Evolutionary conservation across 2,888 invertebrate genomes (phyloP).

Genomic region (Cheilosia pagana): DNA sequence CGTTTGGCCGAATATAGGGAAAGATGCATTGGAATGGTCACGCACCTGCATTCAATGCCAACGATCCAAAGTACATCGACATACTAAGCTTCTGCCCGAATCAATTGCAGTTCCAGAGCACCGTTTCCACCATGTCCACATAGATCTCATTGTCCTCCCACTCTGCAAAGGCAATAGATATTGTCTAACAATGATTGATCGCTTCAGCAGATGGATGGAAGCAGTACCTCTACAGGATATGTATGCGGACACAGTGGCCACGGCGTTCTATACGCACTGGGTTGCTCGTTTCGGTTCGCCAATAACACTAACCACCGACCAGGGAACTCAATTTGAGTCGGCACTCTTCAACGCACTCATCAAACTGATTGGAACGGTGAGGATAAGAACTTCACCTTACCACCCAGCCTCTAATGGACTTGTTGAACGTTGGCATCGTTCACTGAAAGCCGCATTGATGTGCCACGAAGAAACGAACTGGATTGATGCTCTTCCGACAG

Average conservation of each 20-base stretch:
- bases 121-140: conserved; percentile 45
- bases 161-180: conserved; percentile 8
- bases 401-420: conserved; percentile 60
- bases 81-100: conserved; percentile 69
- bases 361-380: neutral
- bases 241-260: conserved; percentile 42
- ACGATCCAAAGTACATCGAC: conserved; percentile 56
- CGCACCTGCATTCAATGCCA: too few relatives aligned
- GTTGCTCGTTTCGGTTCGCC: conserved; percentile 20
- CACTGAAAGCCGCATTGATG: conserved; percentile 43
- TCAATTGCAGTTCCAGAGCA: conserved; percentile 45
- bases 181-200: conserved; percentile 35
- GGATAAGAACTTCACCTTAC: conserved; percentile 38
- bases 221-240: conserved; percentile 48
- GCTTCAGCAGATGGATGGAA: conserved; percentile 36
- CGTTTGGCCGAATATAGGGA: conserved; percentile 33
- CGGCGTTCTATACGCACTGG: conserved; percentile 22
- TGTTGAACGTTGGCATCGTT: conserved; percentile 51
- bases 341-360: conserved; percentile 16
- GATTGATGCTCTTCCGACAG: conserved; percentile 28
- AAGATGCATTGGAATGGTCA: conserved; percentile 36
- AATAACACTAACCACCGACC: conserved; percentile 6
- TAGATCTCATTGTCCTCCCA: conserved; percentile 27
- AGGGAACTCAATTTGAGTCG: conserved; percentile 35
- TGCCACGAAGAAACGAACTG: conserved; percentile 42